A percentile compares a stretch with the other conserved stretches of the same genome.
Evolutionary conservation across 2,113 vertebrate species (phyloP).

Genomic region (Ifrita kowaldi): DNA sequence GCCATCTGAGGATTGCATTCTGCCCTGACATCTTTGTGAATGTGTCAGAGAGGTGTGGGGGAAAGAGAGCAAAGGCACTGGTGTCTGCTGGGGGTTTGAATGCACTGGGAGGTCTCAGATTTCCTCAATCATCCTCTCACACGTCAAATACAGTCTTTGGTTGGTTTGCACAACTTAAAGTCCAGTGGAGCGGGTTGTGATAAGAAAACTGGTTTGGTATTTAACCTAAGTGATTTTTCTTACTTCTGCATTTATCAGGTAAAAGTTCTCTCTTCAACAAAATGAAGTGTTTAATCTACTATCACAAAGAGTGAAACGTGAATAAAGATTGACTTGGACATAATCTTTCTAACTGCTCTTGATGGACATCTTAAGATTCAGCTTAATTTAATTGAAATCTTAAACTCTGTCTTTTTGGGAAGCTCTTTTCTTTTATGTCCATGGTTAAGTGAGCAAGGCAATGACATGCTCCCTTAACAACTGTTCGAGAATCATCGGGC

Average conservation of each 20-base stretch:
- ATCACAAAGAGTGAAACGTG: background rate
- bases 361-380: conserved; percentile 35
- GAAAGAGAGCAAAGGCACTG: background rate
- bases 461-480: conserved; percentile 42
- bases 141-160: background rate
- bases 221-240: background rate
- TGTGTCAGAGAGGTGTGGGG: background rate
- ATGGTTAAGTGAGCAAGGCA: conserved; percentile 55
- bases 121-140: background rate
- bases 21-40: background rate
- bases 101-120: background rate
- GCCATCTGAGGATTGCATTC: background rate
- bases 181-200: background rate
- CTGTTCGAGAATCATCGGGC: background rate
- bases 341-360: conserved; percentile 44
- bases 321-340: conserved; percentile 54
- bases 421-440: conserved; percentile 33
- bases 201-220: conserved; percentile 7
- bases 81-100: background rate
- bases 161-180: background rate
- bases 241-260: background rate
- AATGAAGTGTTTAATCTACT: conserved; percentile 35
- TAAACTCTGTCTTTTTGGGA: conserved; percentile 39
- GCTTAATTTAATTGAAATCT: conserved; percentile 52
- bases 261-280: background rate